phyloP scores from a whole-genome alignment of 2,888 invertebrate genomes.

The Apoda limacodes region DNA sequence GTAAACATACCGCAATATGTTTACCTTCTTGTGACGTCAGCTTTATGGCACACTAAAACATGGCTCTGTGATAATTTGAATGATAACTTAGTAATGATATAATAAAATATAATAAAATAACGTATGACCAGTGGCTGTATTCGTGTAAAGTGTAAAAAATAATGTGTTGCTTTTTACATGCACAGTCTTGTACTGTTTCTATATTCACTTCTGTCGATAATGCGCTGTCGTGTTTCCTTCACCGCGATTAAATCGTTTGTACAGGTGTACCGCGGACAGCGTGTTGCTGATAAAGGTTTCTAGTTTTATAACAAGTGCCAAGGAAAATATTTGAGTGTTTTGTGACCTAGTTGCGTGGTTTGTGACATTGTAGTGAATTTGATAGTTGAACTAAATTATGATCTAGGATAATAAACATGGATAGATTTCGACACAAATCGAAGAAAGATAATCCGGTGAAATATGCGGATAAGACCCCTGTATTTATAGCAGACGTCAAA shows the following conservation, averaged over 20 bases:
- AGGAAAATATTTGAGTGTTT: constrained; percentile 18
- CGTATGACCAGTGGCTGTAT: too few relatives aligned
- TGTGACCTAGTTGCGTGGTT: constrained; percentile 20
- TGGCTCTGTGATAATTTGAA: constrained; percentile 8
- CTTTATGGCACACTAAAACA: constrained; percentile 8
- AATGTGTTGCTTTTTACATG: too few relatives aligned
- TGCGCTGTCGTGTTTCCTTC: constrained; percentile 39
- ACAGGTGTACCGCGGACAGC: constrained; percentile 44
- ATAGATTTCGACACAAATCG: constrained; percentile 40
- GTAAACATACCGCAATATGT: constrained; percentile 24
- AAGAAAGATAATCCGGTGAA: constrained; percentile 42
- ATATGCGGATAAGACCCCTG: constrained; percentile 32
- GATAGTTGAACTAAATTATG: constrained; percentile 9
- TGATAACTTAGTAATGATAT: too few relatives aligned
- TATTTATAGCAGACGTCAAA: constrained; percentile 44
- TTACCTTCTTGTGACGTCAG: constrained; percentile 28
- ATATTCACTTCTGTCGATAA: too few relatives aligned
- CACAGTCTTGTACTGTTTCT: too few relatives aligned
- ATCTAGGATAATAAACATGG: constrained; percentile 33
- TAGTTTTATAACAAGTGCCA: constrained; percentile 18
- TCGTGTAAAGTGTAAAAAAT: too few relatives aligned
- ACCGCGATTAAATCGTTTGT: constrained; percentile 44
- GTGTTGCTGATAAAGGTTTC: constrained; percentile 30
- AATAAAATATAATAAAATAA: too few relatives aligned
- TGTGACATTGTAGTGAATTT: constrained; percentile 16